Evolutionary conservation across 1,140 invertebrate species (phyloP).

Genomic region (Tetragnatha versicolor): DNA sequence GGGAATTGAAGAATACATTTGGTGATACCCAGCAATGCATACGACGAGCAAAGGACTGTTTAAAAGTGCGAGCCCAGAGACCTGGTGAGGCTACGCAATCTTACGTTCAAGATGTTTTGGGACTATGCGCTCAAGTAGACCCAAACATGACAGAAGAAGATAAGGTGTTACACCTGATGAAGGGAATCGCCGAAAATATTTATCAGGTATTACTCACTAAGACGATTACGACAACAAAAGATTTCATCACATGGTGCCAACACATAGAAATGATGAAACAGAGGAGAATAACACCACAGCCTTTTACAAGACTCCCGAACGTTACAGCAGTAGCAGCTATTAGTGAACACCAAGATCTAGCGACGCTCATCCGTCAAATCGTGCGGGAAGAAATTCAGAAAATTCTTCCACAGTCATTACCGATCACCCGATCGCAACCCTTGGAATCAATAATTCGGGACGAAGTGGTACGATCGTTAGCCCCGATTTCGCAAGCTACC

Average conservation of each 20-base stretch:
- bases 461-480: too few relatives aligned
- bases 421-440: too few relatives aligned
- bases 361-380: background rate
- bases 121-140: background rate
- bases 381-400: background rate
- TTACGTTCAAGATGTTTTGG: background rate
- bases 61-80: background rate
- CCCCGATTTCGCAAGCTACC: too few relatives aligned
- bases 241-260: background rate
- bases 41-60: background rate
- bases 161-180: background rate
- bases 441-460: too few relatives aligned
- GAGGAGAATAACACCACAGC: background rate
- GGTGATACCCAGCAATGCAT: background rate
- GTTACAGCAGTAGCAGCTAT: background rate
- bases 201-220: background rate
- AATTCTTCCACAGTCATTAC: too few relatives aligned
- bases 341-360: background rate
- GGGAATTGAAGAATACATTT: background rate
- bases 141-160: background rate
- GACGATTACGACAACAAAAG: background rate
- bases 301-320: background rate
- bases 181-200: too few relatives aligned
- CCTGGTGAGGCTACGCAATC: background rate
- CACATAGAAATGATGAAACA: background rate